A percentile compares a stretch with the other conserved stretches of the same genome.
These are phyloP conservation scores for Aramus guarauna DNA, from an alignment of 2,113 vertebrate genomes.

Conservation along the genomic window DNA sequence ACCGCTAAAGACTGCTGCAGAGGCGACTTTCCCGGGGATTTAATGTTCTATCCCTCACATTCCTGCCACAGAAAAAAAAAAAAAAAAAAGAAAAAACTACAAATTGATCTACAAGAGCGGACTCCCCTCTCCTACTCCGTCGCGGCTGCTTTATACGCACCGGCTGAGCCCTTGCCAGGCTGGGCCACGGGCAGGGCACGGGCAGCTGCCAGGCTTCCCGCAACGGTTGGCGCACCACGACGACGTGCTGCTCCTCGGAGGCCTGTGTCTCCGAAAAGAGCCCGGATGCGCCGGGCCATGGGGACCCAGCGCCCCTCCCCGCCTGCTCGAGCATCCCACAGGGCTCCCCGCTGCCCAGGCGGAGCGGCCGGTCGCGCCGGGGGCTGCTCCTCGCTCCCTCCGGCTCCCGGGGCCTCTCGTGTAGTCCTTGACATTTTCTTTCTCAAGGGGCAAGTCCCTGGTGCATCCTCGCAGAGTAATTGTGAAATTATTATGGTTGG, in stretches of 20 bases:
- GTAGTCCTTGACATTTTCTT: conserved; percentile 72
- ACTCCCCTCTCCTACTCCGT: conserved; percentile 22
- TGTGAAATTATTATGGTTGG: conserved; percentile 80
- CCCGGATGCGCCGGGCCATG: not conserved
- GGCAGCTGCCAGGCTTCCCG: not conserved
- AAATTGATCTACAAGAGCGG: conserved; percentile 7
- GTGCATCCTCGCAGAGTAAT: conserved; percentile 74
- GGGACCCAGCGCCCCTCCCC: not conserved
- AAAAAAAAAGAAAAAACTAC: conserved; percentile 59
- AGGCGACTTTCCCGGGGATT: conserved; percentile 20
- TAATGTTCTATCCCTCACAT: conserved; percentile 3
- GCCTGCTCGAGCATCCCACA: fast-evolving
- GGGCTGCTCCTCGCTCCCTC: not conserved
- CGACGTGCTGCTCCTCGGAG: fast-evolving
- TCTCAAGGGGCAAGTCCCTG: conserved; percentile 73
- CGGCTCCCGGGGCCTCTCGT: not conserved
- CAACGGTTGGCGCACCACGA: not conserved
- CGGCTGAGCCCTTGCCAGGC: not conserved
- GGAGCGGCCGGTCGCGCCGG: not conserved
- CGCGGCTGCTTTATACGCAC: not conserved
- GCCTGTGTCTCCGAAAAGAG: not conserved
- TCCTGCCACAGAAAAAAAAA: conserved; percentile 38
- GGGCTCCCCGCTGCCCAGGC: not conserved
- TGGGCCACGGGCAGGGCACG: not conserved
- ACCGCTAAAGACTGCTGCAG: not conserved